phyloP scores from a whole-genome alignment of 1,140 invertebrate species.

The Drosophila busckii region DNA sequence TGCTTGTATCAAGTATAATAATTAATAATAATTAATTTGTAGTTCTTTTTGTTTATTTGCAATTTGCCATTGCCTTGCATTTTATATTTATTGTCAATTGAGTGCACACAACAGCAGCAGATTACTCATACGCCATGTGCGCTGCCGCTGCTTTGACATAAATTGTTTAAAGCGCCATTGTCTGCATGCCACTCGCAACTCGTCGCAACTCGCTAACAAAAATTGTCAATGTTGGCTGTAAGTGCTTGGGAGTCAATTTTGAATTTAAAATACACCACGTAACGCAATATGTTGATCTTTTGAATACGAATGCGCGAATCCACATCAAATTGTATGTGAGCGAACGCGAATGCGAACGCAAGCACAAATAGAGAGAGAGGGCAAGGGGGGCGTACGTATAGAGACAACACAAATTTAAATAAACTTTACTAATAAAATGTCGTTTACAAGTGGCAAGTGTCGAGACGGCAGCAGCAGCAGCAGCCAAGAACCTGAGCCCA shows the following conservation, averaged over 20 bases:
- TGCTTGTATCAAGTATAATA: slow-evolving; percentile 54
- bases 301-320: slow-evolving; percentile 73
- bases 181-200: not conserved
- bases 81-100: too few species aligned
- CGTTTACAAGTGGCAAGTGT: slow-evolving; percentile 76
- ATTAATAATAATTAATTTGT: not conserved
- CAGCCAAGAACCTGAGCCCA: slow-evolving; percentile 14
- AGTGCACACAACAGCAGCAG: not conserved
- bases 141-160: too few species aligned
- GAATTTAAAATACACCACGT: slow-evolving; percentile 77
- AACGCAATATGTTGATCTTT: slow-evolving; percentile 77
- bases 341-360: slow-evolving; percentile 35
- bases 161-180: slow-evolving; percentile 15
- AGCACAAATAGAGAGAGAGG: slow-evolving; percentile 28
- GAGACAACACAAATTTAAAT: slow-evolving; percentile 68
- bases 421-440: slow-evolving; percentile 77
- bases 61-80: too few species aligned
- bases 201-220: slow-evolving; percentile 4
- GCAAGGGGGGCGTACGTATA: slow-evolving; percentile 2
- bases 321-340: slow-evolving; percentile 22
- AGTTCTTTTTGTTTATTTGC: not conserved
- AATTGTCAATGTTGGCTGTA: slow-evolving; percentile 33
- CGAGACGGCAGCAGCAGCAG: slow-evolving; percentile 46
- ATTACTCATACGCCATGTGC: slow-evolving; percentile 26
- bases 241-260: slow-evolving; percentile 76